Evolutionary conservation across 1,140 invertebrate genomes (phyloP).

Genomic region (Drosophila equinoxialis): DNA sequence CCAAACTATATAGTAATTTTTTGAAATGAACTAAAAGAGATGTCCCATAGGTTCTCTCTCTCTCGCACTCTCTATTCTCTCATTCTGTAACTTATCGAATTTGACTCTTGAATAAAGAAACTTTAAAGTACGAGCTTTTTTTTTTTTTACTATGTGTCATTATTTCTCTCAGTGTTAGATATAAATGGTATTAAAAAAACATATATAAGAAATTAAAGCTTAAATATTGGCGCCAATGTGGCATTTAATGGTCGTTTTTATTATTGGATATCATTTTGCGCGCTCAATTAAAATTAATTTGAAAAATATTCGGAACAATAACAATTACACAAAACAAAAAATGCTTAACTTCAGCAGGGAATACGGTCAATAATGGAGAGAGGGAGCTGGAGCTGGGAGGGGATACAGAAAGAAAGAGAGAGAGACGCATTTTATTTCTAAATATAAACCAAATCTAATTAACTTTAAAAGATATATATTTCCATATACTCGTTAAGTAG

Average conservation of each 20-base stretch:
- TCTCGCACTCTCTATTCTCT: too few relatives aligned
- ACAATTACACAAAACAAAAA: background rate
- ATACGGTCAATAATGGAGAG: background rate
- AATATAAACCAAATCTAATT: constrained; percentile 11
- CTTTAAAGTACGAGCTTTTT: too few relatives aligned
- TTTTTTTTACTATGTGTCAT: too few relatives aligned
- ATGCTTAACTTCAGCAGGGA: background rate
- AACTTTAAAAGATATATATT: background rate
- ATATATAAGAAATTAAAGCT: constrained; percentile 28
- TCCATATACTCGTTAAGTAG: background rate
- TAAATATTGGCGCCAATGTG: constrained; percentile 50
- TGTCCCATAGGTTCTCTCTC: too few relatives aligned
- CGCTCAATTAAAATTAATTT: constrained; percentile 19
- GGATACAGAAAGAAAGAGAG: too few relatives aligned
- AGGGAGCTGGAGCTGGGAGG: background rate
- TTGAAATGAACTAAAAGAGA: too few relatives aligned
- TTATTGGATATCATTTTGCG: constrained; percentile 29
- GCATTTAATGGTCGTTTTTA: constrained; percentile 35
- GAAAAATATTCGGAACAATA: constrained; percentile 22
- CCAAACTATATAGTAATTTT: too few relatives aligned
- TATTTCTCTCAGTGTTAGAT: constrained; percentile 8
- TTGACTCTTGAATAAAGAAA: too few relatives aligned
- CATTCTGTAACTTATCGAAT: too few relatives aligned
- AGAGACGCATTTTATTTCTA: background rate
- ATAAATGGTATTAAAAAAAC: constrained; percentile 16